Base-by-base conservation (phyloP, 1,140 invertebrate species). In the Ylistrum balloti region DNA sequence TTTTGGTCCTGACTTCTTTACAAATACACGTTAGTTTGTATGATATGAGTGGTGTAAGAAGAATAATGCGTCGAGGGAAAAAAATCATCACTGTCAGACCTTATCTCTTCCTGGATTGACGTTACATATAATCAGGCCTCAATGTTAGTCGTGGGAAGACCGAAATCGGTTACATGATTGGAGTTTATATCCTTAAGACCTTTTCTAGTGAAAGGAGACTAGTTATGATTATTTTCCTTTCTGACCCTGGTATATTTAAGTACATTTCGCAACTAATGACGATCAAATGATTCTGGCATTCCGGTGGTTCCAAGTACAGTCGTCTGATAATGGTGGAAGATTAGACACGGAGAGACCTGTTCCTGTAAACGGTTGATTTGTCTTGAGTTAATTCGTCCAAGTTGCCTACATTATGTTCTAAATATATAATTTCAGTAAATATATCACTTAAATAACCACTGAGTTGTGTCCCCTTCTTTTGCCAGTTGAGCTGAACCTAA, bases 221-320 rank as follows among this genome's bases (percentile, higher is more conserved):
- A 28, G 56, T 74, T 74, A 74, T 74, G 56, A n/a, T 74, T 1
- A 22, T 74, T n/a, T 74, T 74, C 22, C 56, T n/a, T 74, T 74
- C 56, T 74, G 56, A 74, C 56, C n/a, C 56, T 17, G 56, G 56
- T 74, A 74, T n/a, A 5, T 74, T 74, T 74, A 74, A 74, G 56
- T 74, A 74, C 56, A 74, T 74, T 74, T 74, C 56, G 28, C 56
- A 74, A 74, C n/a, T 74, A 74, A 74, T 74, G 56, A 74, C 56
- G 56, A 74, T 74, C 56, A 74, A n/a, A 74, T n/a, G 56, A 74
- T 28, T 17, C n/a, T 28, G 56, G 56, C 56, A n/a, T 74, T 74
- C 56, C 56, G 56, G 56, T 74, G 56, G 56, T 28, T 28, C 56
- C 56, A 22, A 28, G n/a, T n/a, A 38, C 22, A 5, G 56, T 5